Percentiles rank a stretch among this genome's conserved stretches.
These are phyloP conservation scores for Brachypterus glaber DNA, from an alignment of 2,888 invertebrate species.

Conservation along the genomic window DNA sequence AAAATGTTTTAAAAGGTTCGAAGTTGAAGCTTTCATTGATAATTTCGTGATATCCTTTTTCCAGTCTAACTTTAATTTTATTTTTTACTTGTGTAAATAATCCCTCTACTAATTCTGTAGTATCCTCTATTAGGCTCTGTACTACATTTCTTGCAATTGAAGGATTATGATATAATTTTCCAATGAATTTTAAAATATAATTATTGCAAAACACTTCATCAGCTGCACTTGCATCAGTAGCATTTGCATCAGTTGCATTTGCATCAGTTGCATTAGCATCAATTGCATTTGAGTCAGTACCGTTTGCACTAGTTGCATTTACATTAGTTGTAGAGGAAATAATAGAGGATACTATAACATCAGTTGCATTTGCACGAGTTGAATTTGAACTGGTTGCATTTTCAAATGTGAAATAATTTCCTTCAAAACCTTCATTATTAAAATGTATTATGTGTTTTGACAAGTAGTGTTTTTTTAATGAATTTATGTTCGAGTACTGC, in stretches of 20 bases:
- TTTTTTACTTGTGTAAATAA: not conserved
- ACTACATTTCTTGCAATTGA: not conserved
- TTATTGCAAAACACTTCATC: not conserved
- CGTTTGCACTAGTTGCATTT: not conserved
- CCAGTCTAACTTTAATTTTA: not conserved
- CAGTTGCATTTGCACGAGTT: too few species aligned
- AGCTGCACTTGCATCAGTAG: too few species aligned
- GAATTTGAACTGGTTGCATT: too few species aligned
- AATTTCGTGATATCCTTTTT: not conserved
- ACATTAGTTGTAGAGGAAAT: not conserved
- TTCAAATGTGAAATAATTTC: too few species aligned
- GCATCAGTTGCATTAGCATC: not conserved
- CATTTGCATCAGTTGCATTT: not conserved
- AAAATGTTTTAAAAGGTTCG: not conserved
- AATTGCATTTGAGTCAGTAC: not conserved
- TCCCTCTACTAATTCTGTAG: not conserved
- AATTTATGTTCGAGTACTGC: not conserved
- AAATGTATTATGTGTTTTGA: too few species aligned
- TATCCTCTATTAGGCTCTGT: not conserved
- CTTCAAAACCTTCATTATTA: too few species aligned
- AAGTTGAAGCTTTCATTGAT: not conserved
- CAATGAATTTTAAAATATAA: not conserved
- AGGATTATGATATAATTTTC: not conserved
- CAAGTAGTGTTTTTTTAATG: not conserved
- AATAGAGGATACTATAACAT: too few species aligned